Evolutionary conservation across 2,113 vertebrate species (phyloP).

Genomic region (Atractosteus spatula): DNA sequence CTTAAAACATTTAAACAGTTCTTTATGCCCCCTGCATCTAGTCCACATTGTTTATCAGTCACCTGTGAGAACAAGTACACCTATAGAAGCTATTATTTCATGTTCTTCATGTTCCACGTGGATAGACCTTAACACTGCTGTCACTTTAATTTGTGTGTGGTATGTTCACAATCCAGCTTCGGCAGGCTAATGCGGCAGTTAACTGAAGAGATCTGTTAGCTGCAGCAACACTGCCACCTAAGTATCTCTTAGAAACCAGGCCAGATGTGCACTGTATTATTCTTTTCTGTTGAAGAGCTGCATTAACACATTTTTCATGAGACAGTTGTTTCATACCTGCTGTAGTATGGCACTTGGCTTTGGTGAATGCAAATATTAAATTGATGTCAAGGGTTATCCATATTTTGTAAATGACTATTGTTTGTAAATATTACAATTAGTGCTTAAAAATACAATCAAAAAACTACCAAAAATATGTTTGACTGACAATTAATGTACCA

Average conservation of each 20-base stretch:
- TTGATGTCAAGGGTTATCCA: no score
- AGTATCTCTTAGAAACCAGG: slow-evolving; percentile 4
- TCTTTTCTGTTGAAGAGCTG: no score
- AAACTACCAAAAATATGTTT: no score
- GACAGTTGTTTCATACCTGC: no score
- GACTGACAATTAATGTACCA: no score
- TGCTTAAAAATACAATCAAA: no score
- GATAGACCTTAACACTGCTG: slow-evolving; percentile 35
- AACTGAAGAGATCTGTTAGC: not conserved
- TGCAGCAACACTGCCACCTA: slow-evolving; percentile 55
- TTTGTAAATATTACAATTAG: no score
- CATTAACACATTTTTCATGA: not conserved
- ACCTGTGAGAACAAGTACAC: slow-evolving; percentile 21
- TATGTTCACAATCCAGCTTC: not conserved
- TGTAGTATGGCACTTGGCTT: no score
- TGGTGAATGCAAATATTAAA: no score
- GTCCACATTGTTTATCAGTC: not conserved
- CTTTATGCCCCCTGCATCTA: not conserved
- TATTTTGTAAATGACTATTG: no score
- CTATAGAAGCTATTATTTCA: slow-evolving; percentile 37
- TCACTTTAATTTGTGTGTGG: slow-evolving; percentile 51
- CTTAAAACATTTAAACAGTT: not conserved
- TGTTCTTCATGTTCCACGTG: slow-evolving; percentile 49
- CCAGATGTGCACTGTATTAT: no score
- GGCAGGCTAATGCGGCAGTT: not conserved